Evolutionary conservation across 1,140 invertebrate species (phyloP).

Genomic region (Nephotettix cincticeps): DNA sequence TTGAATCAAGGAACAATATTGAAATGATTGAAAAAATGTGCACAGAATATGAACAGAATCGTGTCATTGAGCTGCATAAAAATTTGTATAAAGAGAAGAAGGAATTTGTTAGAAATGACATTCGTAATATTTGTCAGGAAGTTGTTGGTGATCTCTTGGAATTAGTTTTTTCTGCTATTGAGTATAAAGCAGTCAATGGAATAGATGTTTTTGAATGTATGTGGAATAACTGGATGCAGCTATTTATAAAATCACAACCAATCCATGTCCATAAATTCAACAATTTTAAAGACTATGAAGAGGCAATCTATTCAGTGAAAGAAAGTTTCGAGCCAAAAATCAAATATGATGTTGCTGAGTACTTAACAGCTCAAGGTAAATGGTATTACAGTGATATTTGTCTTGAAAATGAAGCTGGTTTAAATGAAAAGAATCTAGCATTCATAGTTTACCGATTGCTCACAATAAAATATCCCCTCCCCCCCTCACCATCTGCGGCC

Average conservation of each 20-base stretch:
- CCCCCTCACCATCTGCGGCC: constrained; percentile 44
- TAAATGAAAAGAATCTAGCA: constrained; percentile 49
- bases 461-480: constrained; percentile 54
- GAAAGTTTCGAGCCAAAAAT: constrained; percentile 54
- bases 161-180: neutral
- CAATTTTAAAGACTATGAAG: too few species aligned
- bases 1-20: constrained; percentile 49
- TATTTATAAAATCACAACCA: neutral
- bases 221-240: constrained; percentile 4
- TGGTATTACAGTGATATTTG: constrained; percentile 48
- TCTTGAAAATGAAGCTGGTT: constrained; percentile 3
- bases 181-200: neutral
- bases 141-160: constrained; percentile 30
- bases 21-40: constrained; percentile 49
- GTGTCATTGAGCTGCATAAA: constrained; percentile 52
- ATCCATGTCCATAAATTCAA: too few species aligned
- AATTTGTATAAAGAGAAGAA: constrained; percentile 52
- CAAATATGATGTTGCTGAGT: constrained; percentile 48
- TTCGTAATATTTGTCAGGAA: constrained; percentile 52
- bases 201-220: neutral
- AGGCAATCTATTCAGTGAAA: constrained; percentile 40
- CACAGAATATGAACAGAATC: constrained; percentile 53
- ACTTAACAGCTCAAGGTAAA: constrained; percentile 47
- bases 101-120: constrained; percentile 47
- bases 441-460: constrained; percentile 57